Evolutionary conservation across 2,797 vertebrate genomes (phyloP).

Genomic region (Gymnothorax reevesii): DNA sequence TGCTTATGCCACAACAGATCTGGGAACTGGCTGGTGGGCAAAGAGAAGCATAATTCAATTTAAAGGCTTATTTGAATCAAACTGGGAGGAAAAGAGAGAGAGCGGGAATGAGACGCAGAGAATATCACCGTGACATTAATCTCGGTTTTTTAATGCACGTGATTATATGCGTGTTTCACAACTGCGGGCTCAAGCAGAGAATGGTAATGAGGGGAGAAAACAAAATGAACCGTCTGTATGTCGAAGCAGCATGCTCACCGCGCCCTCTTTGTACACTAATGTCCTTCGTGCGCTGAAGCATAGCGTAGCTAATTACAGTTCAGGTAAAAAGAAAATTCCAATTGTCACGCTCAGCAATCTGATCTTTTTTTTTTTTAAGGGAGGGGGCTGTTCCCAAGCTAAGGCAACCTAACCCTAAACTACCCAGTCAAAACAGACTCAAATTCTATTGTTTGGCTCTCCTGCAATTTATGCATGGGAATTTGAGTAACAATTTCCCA

Average conservation of each 20-base stretch:
- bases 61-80: background rate
- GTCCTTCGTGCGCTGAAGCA: background rate
- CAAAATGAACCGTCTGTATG: background rate
- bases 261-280: constrained; percentile 36
- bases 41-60: background rate
- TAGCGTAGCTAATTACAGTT: constrained; percentile 5
- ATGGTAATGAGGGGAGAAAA: background rate
- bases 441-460: background rate
- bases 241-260: constrained; percentile 29
- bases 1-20: background rate
- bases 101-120: background rate
- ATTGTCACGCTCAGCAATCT: background rate
- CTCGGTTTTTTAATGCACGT: background rate
- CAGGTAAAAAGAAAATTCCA: background rate
- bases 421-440: background rate
- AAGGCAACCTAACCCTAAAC: background rate
- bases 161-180: background rate
- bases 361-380: background rate
- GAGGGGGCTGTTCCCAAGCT: background rate
- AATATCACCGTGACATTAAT: background rate
- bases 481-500: too few relatives aligned
- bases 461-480: too few relatives aligned
- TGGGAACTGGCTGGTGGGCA: background rate
- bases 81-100: background rate
- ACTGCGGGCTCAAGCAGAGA: background rate